These are phyloP conservation scores for Aspidiotus destructor DNA, from an alignment of 2,888 invertebrate species.

Conservation along the genomic window DNA sequence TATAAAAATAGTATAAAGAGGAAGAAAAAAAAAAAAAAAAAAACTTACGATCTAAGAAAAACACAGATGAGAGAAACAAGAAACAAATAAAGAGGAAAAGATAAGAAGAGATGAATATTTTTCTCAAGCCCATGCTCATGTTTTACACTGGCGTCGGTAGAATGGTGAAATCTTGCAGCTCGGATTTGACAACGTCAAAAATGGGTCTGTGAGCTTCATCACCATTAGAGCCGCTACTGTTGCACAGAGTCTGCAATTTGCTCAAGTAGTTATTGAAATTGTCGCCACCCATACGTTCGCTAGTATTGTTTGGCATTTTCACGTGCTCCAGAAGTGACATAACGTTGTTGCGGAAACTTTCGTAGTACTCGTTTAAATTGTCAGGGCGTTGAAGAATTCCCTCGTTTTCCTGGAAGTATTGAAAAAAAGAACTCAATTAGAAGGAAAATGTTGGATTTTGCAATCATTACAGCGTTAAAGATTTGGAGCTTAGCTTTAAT, in stretches of 20 bases:
- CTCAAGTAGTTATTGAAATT: conserved; percentile 88
- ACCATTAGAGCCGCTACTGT: conserved; percentile 46
- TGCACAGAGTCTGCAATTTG: conserved; percentile 81
- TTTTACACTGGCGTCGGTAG: conserved; percentile 59
- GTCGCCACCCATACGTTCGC: conserved; percentile 55
- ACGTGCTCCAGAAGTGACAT: conserved; percentile 84
- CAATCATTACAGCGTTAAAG: too few relatives aligned
- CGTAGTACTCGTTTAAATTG: conserved; percentile 85
- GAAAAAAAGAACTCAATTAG: conserved; percentile 19
- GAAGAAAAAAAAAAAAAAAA: too few relatives aligned
- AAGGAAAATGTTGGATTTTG: too few relatives aligned
- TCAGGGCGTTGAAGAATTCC: conserved; percentile 45
- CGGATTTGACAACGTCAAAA: conserved; percentile 82
- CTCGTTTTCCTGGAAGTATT: conserved; percentile 58
- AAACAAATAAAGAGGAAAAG: too few relatives aligned
- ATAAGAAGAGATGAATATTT: too few relatives aligned
- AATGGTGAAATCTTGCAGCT: conserved; percentile 82
- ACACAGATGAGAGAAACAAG: too few relatives aligned
- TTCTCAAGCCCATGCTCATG: too few relatives aligned
- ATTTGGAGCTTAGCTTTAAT: too few relatives aligned
- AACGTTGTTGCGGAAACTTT: conserved; percentile 83
- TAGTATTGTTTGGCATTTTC: conserved; percentile 42
- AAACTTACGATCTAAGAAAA: too few relatives aligned
- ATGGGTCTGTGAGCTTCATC: conserved; percentile 62
- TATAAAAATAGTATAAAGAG: too few relatives aligned